Evolutionary conservation across 2,113 vertebrate genomes (phyloP).

Genomic region (Aspidoscelis tigris): DNA sequence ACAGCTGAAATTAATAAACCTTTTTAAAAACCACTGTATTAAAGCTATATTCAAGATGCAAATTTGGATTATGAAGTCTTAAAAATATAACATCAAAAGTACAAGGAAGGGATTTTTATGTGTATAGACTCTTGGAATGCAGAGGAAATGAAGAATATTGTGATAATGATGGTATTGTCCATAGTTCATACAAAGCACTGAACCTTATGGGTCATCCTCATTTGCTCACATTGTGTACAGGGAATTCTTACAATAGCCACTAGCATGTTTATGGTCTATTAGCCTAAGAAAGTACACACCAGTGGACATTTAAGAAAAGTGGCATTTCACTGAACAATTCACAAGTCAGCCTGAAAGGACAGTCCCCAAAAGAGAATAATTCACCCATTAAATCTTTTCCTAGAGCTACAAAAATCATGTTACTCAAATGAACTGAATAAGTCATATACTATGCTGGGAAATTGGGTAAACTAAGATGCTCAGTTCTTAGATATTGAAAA

Average conservation of each 20-base stretch:
- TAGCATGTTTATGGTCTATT: constrained; percentile 1
- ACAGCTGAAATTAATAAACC: not conserved
- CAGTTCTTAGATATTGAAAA: not conserved
- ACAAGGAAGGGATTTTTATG: not conserved
- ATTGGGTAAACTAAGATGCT: constrained; percentile 9
- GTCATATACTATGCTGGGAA: constrained; percentile 3
- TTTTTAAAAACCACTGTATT: not conserved
- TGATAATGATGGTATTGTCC: not conserved
- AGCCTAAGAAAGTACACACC: constrained; percentile 10
- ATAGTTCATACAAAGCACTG: not conserved
- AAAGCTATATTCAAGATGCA: not conserved
- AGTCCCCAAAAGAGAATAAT: constrained; percentile 24
- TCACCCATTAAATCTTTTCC: constrained; percentile 38
- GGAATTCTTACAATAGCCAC: not conserved
- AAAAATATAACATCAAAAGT: not conserved
- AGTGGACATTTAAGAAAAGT: constrained; percentile 27
- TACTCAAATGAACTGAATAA: constrained; percentile 27
- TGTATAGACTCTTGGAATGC: not conserved
- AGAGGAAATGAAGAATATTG: not conserved
- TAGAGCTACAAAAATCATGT: constrained; percentile 15
- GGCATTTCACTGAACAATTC: constrained; percentile 29
- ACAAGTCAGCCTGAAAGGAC: constrained; percentile 43
- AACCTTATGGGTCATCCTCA: not conserved
- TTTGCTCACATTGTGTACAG: not conserved
- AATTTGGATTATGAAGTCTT: not conserved